Percentiles rank a stretch among this genome's conserved stretches.
phyloP scores from a whole-genome alignment of 2,113 vertebrate genomes.

The Sinocyclocheilus anophthalmus region DNA sequence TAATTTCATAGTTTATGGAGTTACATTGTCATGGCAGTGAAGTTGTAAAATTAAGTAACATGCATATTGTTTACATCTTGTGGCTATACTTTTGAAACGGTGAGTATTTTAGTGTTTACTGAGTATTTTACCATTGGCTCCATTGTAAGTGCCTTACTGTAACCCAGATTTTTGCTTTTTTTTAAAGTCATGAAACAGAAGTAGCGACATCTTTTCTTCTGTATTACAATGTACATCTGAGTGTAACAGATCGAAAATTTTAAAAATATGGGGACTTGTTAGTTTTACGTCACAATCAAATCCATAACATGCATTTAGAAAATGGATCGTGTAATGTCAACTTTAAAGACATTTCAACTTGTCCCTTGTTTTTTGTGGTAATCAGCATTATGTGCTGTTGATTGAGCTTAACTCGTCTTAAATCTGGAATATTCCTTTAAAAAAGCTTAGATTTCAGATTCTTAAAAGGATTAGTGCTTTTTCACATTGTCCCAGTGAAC shows the following conservation, averaged over 20 bases:
- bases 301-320: neutral
- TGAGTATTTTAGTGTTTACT: neutral
- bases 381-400: neutral
- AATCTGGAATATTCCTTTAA: neutral
- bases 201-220: too few species aligned
- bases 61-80: neutral
- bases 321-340: neutral
- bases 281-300: neutral
- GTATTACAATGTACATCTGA: too few species aligned
- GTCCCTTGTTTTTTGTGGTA: neutral
- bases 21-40: neutral
- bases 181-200: neutral
- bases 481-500: neutral
- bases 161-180: neutral
- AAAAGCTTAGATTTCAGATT: neutral
- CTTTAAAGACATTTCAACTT: neutral
- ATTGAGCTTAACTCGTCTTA: neutral
- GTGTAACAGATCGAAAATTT: neutral
- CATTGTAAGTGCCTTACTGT: neutral
- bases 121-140: neutral
- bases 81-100: neutral
- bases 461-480: neutral
- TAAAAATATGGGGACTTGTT: neutral
- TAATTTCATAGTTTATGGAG: neutral
- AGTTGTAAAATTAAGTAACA: neutral